Conservation (phyloP, 2,113 vertebrate genomes). For the Gadus macrocephalus region DNA sequence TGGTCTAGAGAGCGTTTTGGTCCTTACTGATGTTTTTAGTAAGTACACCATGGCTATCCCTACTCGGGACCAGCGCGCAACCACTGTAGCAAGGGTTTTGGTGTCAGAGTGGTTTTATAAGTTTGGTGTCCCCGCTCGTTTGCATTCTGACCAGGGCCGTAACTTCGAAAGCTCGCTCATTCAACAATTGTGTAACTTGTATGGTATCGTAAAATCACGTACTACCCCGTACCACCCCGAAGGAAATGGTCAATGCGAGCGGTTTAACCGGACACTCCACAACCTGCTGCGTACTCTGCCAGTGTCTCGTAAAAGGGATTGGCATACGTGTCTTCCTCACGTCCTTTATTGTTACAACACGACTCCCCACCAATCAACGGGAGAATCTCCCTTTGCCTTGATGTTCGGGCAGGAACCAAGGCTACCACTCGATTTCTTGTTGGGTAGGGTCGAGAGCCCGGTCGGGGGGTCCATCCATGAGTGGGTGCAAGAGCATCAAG, state of each 20-base stretch:
- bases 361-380: slow-evolving; percentile 7
- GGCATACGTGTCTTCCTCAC: not conserved
- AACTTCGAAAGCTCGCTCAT: too few relatives aligned
- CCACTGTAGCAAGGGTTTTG: slow-evolving; percentile 2
- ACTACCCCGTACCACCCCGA: slow-evolving; percentile 14
- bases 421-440: slow-evolving; percentile 14
- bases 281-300: too few relatives aligned
- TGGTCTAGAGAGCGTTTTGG: too few relatives aligned
- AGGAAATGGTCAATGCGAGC: slow-evolving; percentile 23
- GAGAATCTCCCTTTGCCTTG: not conserved
- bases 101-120: too few relatives aligned
- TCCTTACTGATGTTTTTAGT: too few relatives aligned
- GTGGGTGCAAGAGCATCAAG: too few relatives aligned
- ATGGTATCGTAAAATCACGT: slow-evolving; percentile 2
- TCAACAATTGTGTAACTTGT: too few relatives aligned
- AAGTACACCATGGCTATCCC: not conserved
- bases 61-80: slow-evolving; percentile 12
- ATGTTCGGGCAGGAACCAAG: slow-evolving; percentile 17
- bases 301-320: too few relatives aligned
- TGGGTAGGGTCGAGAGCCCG: not conserved
- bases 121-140: too few relatives aligned
- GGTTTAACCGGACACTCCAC: too few relatives aligned
- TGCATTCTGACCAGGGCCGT: too few relatives aligned
- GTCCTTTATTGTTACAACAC: not conserved
- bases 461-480: too few relatives aligned